Evolutionary conservation across 2,797 vertebrate genomes (phyloP), one percentile per base, ranked within the genome.

Genomic region (Tolypeutes matacus): DNA sequence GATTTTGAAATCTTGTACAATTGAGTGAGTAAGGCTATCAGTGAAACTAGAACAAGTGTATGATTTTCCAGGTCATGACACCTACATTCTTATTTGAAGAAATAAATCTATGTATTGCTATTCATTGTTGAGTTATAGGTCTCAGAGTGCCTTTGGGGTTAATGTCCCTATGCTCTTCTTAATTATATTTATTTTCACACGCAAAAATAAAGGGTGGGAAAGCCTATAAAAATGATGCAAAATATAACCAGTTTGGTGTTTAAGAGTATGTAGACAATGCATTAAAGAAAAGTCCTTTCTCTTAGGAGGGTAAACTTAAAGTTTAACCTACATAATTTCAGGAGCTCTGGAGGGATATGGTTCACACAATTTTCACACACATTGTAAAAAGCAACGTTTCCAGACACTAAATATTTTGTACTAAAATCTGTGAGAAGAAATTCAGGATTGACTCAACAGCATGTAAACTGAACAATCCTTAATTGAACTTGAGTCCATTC

Each of bases 31-130:
- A 76, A 95, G 87, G 39, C 92, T 67, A 86, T 58, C 60, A 88
- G 81, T 7, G 49, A 86, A 92, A 96, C 62, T 31, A 69, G n/a
- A 34, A 58, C 67, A 72, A 93, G n/a, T 70, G 5, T 93, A 81
- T 60, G 65, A 70, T 93, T 84, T 97, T 98, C 73, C 69, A 96
- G 95, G 69, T 97, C 94, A 96, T 91, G 95, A 67, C 60, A 90
- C 39, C 39, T 3, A 0, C 12, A 78, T 93, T 65, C 81, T 95
- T 8, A 25, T 58, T 58, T 89, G 95, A 95, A 64, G 95, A 94
- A 93, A 82, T 51, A 23, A 97, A 86, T 90, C 0, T 3, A 18
- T 62, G 93, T 80, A 62, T 7, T 36, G 46, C 86, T 96, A 97
- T 97, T 93, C 46, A 84, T 83, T 93, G 31, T 58, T 96, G 94